A percentile compares a stretch with the other conserved stretches of the same genome.
Conservation (phyloP, 2,113 vertebrate genomes). For the Camelus dromedarius region DNA sequence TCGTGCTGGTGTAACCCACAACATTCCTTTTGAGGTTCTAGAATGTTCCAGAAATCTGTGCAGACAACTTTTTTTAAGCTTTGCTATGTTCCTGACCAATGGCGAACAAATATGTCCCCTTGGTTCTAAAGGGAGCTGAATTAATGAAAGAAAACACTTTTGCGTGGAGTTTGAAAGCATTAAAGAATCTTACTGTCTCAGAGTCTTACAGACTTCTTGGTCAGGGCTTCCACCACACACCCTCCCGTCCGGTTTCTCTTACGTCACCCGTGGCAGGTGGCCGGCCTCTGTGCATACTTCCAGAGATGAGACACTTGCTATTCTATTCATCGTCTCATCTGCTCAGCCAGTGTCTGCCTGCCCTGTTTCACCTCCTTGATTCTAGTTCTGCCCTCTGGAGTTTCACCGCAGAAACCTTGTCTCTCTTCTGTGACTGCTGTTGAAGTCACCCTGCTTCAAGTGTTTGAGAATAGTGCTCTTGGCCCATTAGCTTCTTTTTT, state of each 20-base stretch:
- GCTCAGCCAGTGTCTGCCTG: neutral
- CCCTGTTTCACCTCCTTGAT: neutral
- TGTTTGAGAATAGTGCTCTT: neutral
- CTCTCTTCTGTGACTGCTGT: neutral
- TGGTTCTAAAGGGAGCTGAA: neutral
- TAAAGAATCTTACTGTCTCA: neutral
- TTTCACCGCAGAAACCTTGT: neutral
- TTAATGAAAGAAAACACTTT: neutral
- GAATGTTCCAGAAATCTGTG: neutral
- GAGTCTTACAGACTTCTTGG: neutral
- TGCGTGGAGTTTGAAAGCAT: neutral
- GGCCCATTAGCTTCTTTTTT: neutral
- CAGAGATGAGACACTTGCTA: neutral
- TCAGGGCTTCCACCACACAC: neutral
- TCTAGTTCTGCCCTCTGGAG: neutral
- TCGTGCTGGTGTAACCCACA: neutral
- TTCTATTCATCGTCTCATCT: neutral
- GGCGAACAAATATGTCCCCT: neutral
- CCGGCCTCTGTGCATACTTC: accelerated
- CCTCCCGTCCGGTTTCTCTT: neutral
- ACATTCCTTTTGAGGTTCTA: neutral
- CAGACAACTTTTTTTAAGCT: neutral
- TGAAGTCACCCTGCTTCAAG: neutral
- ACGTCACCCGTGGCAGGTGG: neutral
- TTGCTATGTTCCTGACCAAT: neutral